Conservation (phyloP, 2,113 vertebrate species). For the Neopipo cinnamomea region DNA sequence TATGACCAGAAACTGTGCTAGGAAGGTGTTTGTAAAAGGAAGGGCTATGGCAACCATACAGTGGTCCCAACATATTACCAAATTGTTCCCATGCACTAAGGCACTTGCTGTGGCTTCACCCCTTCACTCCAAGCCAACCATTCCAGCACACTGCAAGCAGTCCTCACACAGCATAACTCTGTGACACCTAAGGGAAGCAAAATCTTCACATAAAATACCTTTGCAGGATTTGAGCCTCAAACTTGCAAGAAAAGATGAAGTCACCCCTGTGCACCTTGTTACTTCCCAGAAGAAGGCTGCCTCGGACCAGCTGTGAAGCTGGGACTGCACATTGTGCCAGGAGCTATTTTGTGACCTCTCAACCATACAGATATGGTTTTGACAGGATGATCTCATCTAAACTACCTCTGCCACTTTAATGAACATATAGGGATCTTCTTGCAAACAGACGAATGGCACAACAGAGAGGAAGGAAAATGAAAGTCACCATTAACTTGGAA, state of each 20-base stretch:
- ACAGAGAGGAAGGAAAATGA: neutral
- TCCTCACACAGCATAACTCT: fast-evolving
- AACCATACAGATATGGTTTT: fast-evolving
- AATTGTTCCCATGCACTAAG: neutral
- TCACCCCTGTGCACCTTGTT: neutral
- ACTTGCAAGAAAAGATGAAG: neutral
- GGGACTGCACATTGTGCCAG: neutral
- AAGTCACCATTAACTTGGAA: neutral
- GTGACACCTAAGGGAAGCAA: neutral
- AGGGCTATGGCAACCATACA: neutral
- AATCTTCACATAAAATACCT: neutral
- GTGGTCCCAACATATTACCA: neutral
- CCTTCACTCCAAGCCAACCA: neutral
- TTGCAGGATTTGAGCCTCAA: neutral
- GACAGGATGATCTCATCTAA: neutral
- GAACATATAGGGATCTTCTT: neutral
- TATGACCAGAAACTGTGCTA: neutral
- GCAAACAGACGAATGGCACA: neutral
- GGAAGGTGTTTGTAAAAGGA: neutral
- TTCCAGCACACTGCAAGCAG: neutral
- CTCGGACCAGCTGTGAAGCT: fast-evolving
- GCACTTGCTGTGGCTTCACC: neutral
- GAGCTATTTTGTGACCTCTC: neutral
- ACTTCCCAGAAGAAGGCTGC: neutral
- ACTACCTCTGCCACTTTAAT: neutral